Evolutionary conservation across 2,113 vertebrate genomes (phyloP).

Genomic region (Acanthisitta chloris): DNA sequence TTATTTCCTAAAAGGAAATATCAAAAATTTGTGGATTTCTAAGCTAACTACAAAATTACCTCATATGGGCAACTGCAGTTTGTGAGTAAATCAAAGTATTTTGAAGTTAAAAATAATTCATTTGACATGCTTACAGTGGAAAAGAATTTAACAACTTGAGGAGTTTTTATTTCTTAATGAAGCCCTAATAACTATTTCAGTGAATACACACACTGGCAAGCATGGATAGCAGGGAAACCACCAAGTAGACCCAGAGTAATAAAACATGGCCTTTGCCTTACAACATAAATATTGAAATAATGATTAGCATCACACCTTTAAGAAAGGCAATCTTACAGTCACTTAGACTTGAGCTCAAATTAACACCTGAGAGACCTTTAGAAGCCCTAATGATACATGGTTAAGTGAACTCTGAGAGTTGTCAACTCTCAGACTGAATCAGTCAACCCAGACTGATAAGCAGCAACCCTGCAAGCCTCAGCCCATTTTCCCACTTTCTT

Average conservation of each 20-base stretch:
- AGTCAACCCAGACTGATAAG: neutral
- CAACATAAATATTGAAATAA: neutral
- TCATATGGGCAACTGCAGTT: neutral
- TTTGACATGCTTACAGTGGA: neutral
- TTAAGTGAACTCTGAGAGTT: neutral
- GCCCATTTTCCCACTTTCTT: neutral
- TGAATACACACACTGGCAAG: neutral
- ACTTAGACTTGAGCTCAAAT: neutral
- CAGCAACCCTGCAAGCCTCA: neutral
- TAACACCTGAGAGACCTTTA: neutral
- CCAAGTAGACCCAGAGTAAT: slow-evolving; percentile 65
- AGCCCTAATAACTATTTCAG: neutral
- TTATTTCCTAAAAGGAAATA: neutral
- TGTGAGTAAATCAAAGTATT: neutral
- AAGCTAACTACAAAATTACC: neutral
- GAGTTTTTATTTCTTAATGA: neutral
- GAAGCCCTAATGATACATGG: neutral
- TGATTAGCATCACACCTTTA: neutral
- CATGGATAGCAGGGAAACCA: neutral
- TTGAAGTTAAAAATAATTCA: neutral
- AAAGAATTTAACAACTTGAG: neutral
- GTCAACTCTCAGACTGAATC: too few species aligned
- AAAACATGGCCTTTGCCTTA: neutral
- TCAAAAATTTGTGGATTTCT: neutral
- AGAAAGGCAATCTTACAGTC: neutral